Base-by-base conservation (phyloP, 2,113 vertebrate genomes). In the Labeo catla region DNA sequence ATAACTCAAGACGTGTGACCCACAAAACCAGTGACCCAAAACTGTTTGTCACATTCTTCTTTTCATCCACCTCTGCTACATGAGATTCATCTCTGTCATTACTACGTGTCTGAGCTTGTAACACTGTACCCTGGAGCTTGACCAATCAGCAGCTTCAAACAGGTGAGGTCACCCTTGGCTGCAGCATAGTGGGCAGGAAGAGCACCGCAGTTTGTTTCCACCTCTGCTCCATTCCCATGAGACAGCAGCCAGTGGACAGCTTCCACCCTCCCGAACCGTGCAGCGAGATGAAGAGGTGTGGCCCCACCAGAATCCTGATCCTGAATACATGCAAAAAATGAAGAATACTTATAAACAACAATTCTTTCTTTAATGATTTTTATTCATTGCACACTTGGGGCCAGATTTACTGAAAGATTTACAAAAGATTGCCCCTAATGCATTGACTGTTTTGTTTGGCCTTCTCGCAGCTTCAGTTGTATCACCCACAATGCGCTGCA, bases 171-270 rank as follows among this genome's bases (percentile, higher is more conserved):
- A 6, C 96, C 96, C 2, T 93, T 96, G 83, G 94, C 95, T 0
- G 96, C 95, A 0, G 96, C 94, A 0, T 97, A 97, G 93, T 97
- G 97, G 77, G 95, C 95, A 0, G 97, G 95, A 83, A 96, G 83
- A 0, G 96, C 97, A 45, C 96, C 95, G 49, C 95, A 95, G 86
- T 91, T 88, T 0, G 96, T 97, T 92, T 95, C 93, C 83, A 89
- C 90, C 0, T 91, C 89, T 4, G 95, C 92, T 0, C 13, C 34
- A 0, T 91, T 94, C 4, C 95, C 95, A 6, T 90, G 92, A 0
- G 85, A 94, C 19, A 96, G 91, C 86, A 95, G 92, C 95, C 95
- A 96, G 81, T 74, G 83, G 0, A 94, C 90, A 28, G 94, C 92
- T n/a, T 92, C 91, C 52, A 86, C 86, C 43, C 93, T 93, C 0